These are phyloP conservation scores for Gastracanthus pulcherrimus DNA, from an alignment of 2,888 invertebrate species.

Conservation along the genomic window DNA sequence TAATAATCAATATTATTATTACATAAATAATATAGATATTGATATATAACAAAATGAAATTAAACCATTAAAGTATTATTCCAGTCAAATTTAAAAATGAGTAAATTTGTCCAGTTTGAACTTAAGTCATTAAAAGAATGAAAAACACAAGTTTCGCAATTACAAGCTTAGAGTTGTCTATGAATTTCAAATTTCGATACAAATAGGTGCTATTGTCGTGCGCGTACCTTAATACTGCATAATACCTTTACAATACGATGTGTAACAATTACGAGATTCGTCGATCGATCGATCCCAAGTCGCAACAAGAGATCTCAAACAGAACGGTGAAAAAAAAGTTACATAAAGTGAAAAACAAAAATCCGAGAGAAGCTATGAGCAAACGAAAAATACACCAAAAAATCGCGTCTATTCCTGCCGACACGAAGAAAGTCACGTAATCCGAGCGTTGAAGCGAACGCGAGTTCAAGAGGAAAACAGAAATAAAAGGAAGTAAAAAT, in stretches of 20 bases:
- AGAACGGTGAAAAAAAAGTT: not conserved
- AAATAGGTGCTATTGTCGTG: conserved; percentile 24
- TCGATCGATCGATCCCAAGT: conserved; percentile 35
- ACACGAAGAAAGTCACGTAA: conserved; percentile 54
- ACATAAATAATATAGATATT: no score
- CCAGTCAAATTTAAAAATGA: no score
- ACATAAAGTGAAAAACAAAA: not conserved
- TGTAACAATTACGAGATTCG: conserved; percentile 33
- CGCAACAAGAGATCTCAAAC: conserved; percentile 11
- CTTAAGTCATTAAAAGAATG: no score
- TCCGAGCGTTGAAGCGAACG: conserved; percentile 26
- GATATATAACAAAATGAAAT: no score
- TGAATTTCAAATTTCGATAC: not conserved
- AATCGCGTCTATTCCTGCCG: conserved; percentile 56
- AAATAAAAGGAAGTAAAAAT: not conserved
- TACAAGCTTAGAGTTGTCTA: conserved; percentile 9
- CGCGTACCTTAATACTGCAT: not conserved
- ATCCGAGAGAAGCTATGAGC: not conserved
- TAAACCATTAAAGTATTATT: not conserved
- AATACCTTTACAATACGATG: not conserved
- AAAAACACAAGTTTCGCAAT: no score
- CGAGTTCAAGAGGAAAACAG: not conserved
- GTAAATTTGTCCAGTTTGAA: no score
- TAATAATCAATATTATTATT: no score
- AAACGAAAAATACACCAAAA: conserved; percentile 47